A percentile compares a stretch with the other conserved stretches of the same genome.
Evolutionary conservation across 2,888 invertebrate genomes (phyloP).

Genomic region (Drosophila heteroneura): DNA sequence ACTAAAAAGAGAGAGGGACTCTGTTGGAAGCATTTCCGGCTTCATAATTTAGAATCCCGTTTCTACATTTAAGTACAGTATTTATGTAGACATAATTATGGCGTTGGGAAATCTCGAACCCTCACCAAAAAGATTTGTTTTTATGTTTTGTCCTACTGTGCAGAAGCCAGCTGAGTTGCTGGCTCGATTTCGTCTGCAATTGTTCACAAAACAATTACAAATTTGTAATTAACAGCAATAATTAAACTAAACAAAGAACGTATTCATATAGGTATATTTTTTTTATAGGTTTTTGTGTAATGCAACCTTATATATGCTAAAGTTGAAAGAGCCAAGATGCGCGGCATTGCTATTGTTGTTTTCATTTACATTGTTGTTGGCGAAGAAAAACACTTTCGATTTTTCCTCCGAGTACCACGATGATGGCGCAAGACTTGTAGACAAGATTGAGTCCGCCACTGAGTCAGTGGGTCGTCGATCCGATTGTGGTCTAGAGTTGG

Average conservation of each 20-base stretch:
- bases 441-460: conserved; percentile 26
- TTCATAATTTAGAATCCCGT: background rate
- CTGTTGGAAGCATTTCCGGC: background rate
- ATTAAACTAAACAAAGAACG: conserved; percentile 41
- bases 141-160: conserved; percentile 27
- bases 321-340: conserved; percentile 16
- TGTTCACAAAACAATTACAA: conserved; percentile 67
- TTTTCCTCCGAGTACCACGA: conserved; percentile 30
- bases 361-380: conserved; percentile 13
- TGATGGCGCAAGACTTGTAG: conserved; percentile 43
- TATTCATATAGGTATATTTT: conserved; percentile 1
- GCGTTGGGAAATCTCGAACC: background rate
- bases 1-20: background rate
- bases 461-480: conserved; percentile 29
- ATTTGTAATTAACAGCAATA: conserved; percentile 61
- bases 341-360: conserved; percentile 19
- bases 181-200: conserved; percentile 46
- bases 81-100: background rate
- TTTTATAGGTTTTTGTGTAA: conserved; percentile 11
- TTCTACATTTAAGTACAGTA: background rate
- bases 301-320: conserved; percentile 20
- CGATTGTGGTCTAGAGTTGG: conserved; percentile 2
- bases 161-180: conserved; percentile 25
- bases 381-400: conserved; percentile 54
- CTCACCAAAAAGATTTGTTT: background rate